These are phyloP conservation scores for Endotricha flammealis DNA, from an alignment of 2,888 invertebrate species.

Conservation along the genomic window DNA sequence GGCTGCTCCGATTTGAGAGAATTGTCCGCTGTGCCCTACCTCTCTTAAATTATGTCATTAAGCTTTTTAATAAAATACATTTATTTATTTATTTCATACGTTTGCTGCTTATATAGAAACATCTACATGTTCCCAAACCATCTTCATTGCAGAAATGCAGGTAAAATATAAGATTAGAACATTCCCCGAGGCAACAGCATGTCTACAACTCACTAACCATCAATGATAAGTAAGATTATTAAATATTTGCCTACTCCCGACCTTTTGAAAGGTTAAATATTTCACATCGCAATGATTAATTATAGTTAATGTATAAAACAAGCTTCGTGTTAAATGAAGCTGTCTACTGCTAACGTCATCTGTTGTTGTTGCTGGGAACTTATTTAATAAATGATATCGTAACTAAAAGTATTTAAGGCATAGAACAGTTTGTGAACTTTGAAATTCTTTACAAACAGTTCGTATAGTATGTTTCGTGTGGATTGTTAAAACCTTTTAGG, in stretches of 20 bases:
- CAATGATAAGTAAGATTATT: background rate
- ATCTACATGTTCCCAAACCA: too few species aligned
- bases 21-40: too few species aligned
- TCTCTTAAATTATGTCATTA: too few species aligned
- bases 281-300: background rate
- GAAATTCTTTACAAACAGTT: too few species aligned
- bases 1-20: too few species aligned
- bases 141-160: too few species aligned
- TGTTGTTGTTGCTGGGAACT: conserved; percentile 12
- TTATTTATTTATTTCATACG: too few species aligned
- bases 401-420: background rate
- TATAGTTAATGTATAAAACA: background rate
- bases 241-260: background rate
- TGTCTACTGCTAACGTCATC: conserved; percentile 14
- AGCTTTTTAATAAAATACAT: too few species aligned
- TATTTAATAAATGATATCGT: conserved; percentile 1
- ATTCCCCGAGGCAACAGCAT: background rate
- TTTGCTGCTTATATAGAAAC: too few species aligned
- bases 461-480: too few species aligned
- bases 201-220: background rate
- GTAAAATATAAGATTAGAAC: background rate
- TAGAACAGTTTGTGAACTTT: background rate
- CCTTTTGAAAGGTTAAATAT: background rate
- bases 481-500: too few species aligned
- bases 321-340: conserved; percentile 3